phyloP scores from a whole-genome alignment of 2,888 invertebrate genomes.

The Smittia aterrima region DNA sequence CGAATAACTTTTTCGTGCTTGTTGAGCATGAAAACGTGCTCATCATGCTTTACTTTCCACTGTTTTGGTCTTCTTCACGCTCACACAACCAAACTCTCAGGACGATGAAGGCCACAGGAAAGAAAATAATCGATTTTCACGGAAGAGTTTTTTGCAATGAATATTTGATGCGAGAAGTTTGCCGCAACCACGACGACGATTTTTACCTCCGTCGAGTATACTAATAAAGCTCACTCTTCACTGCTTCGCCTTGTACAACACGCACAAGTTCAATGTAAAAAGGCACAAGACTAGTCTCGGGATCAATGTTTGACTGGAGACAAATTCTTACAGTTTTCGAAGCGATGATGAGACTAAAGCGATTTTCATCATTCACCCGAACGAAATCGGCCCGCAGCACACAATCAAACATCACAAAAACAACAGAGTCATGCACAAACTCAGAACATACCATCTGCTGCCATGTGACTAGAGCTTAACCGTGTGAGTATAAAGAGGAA shows the following conservation, averaged over 20 bases:
- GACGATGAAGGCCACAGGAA: too few species aligned
- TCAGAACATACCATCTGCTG: background rate
- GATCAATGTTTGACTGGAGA: background rate
- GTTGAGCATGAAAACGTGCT: constrained; percentile 27
- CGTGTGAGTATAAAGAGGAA: too few species aligned
- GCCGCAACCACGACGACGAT: background rate
- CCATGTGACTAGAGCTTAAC: too few species aligned
- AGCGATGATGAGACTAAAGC: constrained; percentile 10
- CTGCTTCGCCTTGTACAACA: background rate
- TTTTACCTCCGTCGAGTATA: constrained; percentile 5
- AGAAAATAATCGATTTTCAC: background rate
- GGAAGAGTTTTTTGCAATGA: background rate
- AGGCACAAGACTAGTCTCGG: background rate
- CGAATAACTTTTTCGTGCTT: background rate
- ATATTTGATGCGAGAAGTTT: background rate
- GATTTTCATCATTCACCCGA: constrained; percentile 13
- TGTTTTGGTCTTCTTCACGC: too few species aligned
- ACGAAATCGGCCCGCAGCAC: background rate
- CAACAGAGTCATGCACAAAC: constrained; percentile 12
- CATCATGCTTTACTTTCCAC: background rate
- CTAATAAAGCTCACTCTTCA: constrained; percentile 26
- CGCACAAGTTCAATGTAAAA: background rate
- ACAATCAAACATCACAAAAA: background rate
- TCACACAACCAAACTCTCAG: too few species aligned
- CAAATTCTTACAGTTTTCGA: background rate